A percentile compares a stretch with the other conserved stretches of the same genome.
These are phyloP conservation scores for Nilaparvata lugens DNA, from an alignment of 1,140 invertebrate species.

Conservation along the genomic window DNA sequence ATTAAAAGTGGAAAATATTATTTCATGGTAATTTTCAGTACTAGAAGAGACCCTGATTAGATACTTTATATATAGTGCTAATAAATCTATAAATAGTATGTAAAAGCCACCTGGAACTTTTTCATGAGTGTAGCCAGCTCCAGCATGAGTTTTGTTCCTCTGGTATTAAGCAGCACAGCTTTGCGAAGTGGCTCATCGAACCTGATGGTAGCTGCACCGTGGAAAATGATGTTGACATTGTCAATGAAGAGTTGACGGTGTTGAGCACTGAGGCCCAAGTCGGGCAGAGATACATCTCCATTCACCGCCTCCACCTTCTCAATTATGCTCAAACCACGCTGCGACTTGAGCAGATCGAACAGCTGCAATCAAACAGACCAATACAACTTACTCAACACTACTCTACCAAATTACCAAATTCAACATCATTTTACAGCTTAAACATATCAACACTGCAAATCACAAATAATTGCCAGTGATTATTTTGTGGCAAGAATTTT, in stretches of 20 bases:
- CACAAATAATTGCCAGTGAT: too few relatives aligned
- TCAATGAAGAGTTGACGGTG: constrained; percentile 51
- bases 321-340: constrained; percentile 44
- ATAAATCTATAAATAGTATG: too few relatives aligned
- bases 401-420: too few relatives aligned
- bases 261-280: constrained; percentile 59
- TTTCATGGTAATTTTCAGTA: too few relatives aligned
- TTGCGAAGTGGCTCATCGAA: constrained; percentile 71
- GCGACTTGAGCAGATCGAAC: constrained; percentile 59
- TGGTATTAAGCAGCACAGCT: constrained; percentile 49
- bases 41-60: too few relatives aligned
- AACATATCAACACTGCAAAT: too few relatives aligned
- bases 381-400: too few relatives aligned
- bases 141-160: constrained; percentile 47
- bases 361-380: constrained; percentile 50
- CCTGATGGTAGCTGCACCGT: constrained; percentile 77
- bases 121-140: constrained; percentile 51
- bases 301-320: constrained; percentile 57
- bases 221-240: constrained; percentile 49
- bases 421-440: too few relatives aligned
- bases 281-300: constrained; percentile 65
- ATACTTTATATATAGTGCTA: too few relatives aligned
- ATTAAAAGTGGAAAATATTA: too few relatives aligned
- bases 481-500: too few relatives aligned
- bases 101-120: constrained; percentile 53